Conservation (phyloP, 2,888 invertebrate species). For the Neria commutata region DNA sequence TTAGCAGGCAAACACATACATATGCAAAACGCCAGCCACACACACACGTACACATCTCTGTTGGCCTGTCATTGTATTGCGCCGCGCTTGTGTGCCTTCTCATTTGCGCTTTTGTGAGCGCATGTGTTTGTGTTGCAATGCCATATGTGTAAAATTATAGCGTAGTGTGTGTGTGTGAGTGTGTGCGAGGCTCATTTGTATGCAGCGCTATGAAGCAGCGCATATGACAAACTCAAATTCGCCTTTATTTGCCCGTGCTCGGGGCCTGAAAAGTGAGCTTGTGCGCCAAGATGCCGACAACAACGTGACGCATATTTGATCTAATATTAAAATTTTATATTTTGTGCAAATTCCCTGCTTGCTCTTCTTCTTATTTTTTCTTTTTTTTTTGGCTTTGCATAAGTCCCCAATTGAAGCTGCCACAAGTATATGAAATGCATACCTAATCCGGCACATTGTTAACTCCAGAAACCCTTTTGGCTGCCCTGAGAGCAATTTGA, state of each 20-base stretch:
- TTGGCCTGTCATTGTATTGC: not conserved
- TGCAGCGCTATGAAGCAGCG: slow-evolving; percentile 18
- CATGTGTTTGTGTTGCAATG: slow-evolving; percentile 14
- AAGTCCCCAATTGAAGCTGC: not conserved
- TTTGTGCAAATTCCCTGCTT: not conserved
- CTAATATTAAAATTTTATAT: not conserved
- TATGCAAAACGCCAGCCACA: not conserved
- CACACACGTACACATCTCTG: not conserved
- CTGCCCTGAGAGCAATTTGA: not conserved
- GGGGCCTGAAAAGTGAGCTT: not conserved
- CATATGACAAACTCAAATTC: slow-evolving; percentile 27
- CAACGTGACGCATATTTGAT: too few species aligned
- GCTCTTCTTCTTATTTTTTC: not conserved
- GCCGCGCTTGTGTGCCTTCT: not conserved
- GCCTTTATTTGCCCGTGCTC: slow-evolving; percentile 17
- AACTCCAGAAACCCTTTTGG: not conserved
- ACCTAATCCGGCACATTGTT: slow-evolving; percentile 11
- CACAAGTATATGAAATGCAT: not conserved
- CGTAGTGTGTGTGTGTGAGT: not conserved
- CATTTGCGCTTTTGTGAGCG: not conserved
- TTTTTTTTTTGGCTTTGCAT: too few species aligned
- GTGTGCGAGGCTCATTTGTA: slow-evolving; percentile 20
- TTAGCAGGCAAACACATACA: too few species aligned
- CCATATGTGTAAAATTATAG: not conserved
- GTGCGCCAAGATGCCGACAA: too few species aligned